Evolutionary conservation across 2,888 invertebrate genomes (phyloP), one percentile per base, ranked within the genome.

Genomic region (Spilarctia lutea): DNA sequence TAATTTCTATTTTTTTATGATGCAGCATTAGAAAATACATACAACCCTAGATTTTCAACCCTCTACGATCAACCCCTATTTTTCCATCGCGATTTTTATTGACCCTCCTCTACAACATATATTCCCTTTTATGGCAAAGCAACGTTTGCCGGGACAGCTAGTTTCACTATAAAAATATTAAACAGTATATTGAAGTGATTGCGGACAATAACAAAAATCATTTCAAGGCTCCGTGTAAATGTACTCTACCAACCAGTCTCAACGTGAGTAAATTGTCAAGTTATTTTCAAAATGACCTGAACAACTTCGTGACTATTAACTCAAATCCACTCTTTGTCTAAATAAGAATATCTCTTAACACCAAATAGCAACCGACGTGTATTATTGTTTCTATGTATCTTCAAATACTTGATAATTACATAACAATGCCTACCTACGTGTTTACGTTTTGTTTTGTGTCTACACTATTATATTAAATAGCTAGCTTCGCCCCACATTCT

Each of bases 221-320:
- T 45, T 67, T 30, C 27, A 60, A 60, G 27, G 13, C 27, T 60
- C 4, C 4, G 13, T 27, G 63, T 63, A 18, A 18, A 63, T 18
- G 16, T 30, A 48, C 30, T 1, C 20, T n/a, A 4, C 68, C 30
- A 30, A 68, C 68, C 30, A 30, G 48, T 30, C 30, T 30, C 20
- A 48, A 45, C 6, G 48, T 33, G 8, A 68, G 48, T 45, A 68
- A 68, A 48, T 68, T 45, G 30, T 11, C 20, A 13, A 48, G 48
- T 68, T 68, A 68, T 68, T 68, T 48, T 68, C 48, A 68, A 68
- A 68, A 68, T 48, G 45, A 68, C 48, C 1, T 11, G 6, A 48
- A 33, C 33, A 68, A 68, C 68, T 48, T 48, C 48, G 68, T 68
- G 48, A 68, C 45, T 30, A 48, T 30, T 30, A n/a, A 45, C 30